These are phyloP conservation scores for Cyaniris semiargus DNA, from an alignment of 2,888 invertebrate species.

Conservation along the genomic window DNA sequence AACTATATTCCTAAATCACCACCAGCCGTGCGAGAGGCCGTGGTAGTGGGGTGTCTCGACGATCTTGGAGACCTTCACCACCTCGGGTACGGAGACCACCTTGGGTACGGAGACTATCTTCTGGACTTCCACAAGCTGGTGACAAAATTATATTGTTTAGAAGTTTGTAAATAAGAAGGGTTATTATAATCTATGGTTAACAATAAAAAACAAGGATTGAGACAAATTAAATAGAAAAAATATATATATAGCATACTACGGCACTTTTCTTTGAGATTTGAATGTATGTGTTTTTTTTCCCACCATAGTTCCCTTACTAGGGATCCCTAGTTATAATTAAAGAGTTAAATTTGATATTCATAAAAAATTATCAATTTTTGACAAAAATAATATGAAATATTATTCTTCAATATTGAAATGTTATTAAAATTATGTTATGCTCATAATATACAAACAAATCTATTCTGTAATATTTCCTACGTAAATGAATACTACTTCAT, in stretches of 20 bases:
- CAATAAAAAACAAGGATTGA: too few relatives aligned
- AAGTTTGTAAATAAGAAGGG: too few relatives aligned
- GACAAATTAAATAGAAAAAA: too few relatives aligned
- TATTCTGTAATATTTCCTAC: not conserved
- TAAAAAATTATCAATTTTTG: too few relatives aligned
- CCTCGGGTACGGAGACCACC: slow-evolving; percentile 54
- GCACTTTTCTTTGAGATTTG: too few relatives aligned
- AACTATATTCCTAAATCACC: slow-evolving; percentile 44
- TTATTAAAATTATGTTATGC: not conserved
- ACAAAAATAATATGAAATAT: too few relatives aligned
- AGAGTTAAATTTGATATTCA: too few relatives aligned
- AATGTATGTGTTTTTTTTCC: too few relatives aligned
- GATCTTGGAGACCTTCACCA: slow-evolving; percentile 50
- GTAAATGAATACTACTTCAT: not conserved
- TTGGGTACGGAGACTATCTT: slow-evolving; percentile 59
- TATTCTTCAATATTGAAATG: not conserved
- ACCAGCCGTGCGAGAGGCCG: slow-evolving; percentile 49
- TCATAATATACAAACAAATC: not conserved
- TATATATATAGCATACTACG: too few relatives aligned
- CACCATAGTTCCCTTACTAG: too few relatives aligned
- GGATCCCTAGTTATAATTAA: too few relatives aligned
- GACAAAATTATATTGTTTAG: slow-evolving; percentile 38
- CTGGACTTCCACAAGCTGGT: slow-evolving; percentile 56
- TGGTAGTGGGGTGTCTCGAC: slow-evolving; percentile 49
- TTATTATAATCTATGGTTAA: too few relatives aligned